Evolutionary conservation across 23 tunicate genomes (phyloP).

Genomic region (Styela clava): DNA sequence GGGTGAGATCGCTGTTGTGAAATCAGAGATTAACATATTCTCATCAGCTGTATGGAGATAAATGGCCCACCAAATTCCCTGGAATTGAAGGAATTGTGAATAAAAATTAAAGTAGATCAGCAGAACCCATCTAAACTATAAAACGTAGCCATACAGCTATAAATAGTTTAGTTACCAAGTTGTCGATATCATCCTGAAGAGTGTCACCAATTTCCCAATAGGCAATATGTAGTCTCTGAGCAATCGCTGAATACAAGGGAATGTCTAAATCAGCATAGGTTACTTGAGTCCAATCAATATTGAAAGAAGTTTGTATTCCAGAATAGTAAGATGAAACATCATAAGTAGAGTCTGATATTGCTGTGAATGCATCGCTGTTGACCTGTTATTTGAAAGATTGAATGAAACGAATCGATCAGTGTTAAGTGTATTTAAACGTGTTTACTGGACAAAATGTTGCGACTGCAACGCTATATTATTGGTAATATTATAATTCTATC

Average conservation of each 20-base stretch:
- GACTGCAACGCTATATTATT: too few species aligned
- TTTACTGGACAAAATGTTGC: too few species aligned
- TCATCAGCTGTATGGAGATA: background rate
- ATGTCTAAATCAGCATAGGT: conserved; percentile 35
- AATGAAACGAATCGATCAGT: too few species aligned
- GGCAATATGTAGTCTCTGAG: conserved; percentile 50
- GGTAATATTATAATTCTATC: too few species aligned
- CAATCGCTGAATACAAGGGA: conserved; percentile 71
- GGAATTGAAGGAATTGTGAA: background rate
- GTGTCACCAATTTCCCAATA: conserved; percentile 7
- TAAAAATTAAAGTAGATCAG: background rate
- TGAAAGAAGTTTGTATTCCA: conserved; percentile 31
- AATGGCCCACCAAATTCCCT: conserved; percentile 6
- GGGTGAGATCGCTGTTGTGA: background rate
- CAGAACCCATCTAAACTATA: too few species aligned
- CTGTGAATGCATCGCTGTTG: background rate
- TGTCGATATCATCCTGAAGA: background rate
- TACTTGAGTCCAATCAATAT: conserved; percentile 47
- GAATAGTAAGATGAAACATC: conserved; percentile 40
- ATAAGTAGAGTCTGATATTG: background rate
- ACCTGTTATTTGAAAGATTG: conserved; percentile 12
- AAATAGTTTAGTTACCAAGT: too few species aligned
- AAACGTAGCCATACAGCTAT: too few species aligned
- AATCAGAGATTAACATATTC: background rate
- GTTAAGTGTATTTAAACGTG: too few species aligned